Evolutionary conservation across 2,797 vertebrate genomes (phyloP).

Genomic region (Ciconia nigra): DNA sequence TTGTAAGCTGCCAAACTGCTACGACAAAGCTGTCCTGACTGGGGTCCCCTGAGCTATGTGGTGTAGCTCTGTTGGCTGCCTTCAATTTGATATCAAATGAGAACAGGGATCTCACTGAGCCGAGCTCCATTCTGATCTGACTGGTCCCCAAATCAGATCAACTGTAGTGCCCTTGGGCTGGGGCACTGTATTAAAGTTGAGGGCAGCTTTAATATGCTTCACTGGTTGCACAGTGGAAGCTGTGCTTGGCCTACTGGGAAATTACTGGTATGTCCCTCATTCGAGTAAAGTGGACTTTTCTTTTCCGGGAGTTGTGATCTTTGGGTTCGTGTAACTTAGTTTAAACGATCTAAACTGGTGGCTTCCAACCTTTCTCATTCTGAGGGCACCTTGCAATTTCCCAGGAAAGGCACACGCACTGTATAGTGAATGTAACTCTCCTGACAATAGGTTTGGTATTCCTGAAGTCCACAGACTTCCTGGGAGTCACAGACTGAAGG

Average conservation of each 20-base stretch:
- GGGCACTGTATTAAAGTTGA: constrained; percentile 36
- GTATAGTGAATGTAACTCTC: background rate
- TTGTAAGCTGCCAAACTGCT: background rate
- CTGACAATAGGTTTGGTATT: background rate
- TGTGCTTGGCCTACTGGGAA: constrained; percentile 39
- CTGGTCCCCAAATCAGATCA: constrained; percentile 39
- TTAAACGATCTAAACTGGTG: background rate
- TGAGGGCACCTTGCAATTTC: background rate
- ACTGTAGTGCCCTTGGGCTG: constrained; percentile 1
- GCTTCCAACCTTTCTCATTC: background rate
- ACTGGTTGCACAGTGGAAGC: background rate
- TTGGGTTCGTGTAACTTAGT: background rate
- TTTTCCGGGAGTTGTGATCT: background rate
- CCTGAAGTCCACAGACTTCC: background rate
- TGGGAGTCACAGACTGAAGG: background rate
- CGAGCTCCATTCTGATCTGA: background rate
- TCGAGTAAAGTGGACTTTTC: background rate
- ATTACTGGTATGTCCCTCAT: background rate
- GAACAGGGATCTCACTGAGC: background rate
- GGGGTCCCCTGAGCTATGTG: background rate
- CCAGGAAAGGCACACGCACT: background rate
- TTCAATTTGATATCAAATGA: constrained; percentile 40
- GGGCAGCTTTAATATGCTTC: constrained; percentile 51
- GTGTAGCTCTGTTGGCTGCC: background rate
- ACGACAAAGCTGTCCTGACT: background rate